A percentile compares a stretch with the other conserved stretches of the same genome.
These are phyloP conservation scores for Drosophila nannoptera DNA, from an alignment of 1,140 invertebrate genomes.

Conservation along the genomic window DNA sequence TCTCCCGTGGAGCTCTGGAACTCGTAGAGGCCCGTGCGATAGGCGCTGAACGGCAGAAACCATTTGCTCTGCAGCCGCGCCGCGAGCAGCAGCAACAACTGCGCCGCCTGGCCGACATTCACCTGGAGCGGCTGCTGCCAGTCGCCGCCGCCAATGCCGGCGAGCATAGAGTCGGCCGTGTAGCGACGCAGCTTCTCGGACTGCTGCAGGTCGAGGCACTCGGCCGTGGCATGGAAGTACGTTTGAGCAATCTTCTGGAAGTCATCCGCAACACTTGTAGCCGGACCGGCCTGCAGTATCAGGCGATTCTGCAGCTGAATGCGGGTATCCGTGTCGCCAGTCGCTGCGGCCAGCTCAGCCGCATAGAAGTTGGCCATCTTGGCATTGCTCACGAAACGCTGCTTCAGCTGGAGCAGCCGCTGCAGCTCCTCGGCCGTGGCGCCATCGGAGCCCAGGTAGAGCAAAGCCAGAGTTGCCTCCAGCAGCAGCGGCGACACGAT, in stretches of 20 bases:
- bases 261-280: slow-evolving; percentile 49
- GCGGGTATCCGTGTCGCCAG: slow-evolving; percentile 50
- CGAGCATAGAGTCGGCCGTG: slow-evolving; percentile 41
- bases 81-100: slow-evolving; percentile 53
- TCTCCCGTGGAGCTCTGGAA: slow-evolving; percentile 44
- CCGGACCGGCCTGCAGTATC: slow-evolving; percentile 35
- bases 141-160: slow-evolving; percentile 47
- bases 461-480: slow-evolving; percentile 60
- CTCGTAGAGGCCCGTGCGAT: slow-evolving; percentile 69
- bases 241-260: slow-evolving; percentile 75
- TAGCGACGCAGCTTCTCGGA: slow-evolving; percentile 54
- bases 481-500: slow-evolving; percentile 67
- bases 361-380: slow-evolving; percentile 77
- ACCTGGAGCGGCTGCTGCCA: slow-evolving; percentile 39
- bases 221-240: slow-evolving; percentile 66
- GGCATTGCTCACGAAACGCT: slow-evolving; percentile 72
- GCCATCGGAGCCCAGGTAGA: slow-evolving; percentile 71
- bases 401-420: slow-evolving; percentile 49
- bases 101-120: slow-evolving; percentile 6
- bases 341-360: slow-evolving; percentile 45
- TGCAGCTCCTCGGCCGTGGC: slow-evolving; percentile 68
- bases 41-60: slow-evolving; percentile 73
- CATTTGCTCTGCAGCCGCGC: slow-evolving; percentile 69
- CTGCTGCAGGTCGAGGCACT: slow-evolving; percentile 57
- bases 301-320: slow-evolving; percentile 56